Conservation (phyloP, 2,888 invertebrate species). For the Dasypolia templi region DNA sequence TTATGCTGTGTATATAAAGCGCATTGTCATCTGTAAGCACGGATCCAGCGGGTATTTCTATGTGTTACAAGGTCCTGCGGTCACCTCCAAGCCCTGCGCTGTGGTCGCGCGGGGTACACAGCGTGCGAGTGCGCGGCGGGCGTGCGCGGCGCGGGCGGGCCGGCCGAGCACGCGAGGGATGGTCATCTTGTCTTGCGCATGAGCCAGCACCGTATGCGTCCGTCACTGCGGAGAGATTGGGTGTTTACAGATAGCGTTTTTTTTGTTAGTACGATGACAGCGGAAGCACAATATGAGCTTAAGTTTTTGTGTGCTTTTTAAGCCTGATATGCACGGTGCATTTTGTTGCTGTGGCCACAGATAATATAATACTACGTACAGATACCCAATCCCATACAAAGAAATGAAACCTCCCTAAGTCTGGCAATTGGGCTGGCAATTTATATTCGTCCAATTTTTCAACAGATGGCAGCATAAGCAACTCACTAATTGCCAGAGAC, state of each 20-base stretch:
- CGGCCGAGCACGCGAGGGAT: constrained; percentile 60
- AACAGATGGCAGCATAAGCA: no score
- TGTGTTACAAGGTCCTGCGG: constrained; percentile 19
- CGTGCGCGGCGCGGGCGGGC: constrained; percentile 36
- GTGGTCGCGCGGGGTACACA: not conserved
- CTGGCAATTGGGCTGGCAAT: no score
- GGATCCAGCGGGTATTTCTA: not conserved
- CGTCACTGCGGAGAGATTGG: constrained; percentile 75
- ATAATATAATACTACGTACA: no score
- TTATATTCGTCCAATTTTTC: no score
- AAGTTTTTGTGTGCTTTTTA: not conserved
- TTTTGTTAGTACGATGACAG: constrained; percentile 4
- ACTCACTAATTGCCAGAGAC: no score
- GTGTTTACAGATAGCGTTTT: not conserved
- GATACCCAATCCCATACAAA: no score
- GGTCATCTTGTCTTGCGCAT: constrained; percentile 82
- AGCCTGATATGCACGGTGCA: no score
- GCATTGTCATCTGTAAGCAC: constrained; percentile 38
- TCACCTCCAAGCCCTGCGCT: constrained; percentile 57
- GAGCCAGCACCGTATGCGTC: constrained; percentile 84
- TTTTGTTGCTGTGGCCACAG: no score
- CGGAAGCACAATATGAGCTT: constrained; percentile 33
- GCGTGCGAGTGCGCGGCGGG: constrained; percentile 18
- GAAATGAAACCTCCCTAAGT: no score
- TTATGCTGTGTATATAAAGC: not conserved